Percentiles rank a stretch among this genome's conserved stretches.
phyloP scores from a whole-genome alignment of 2,888 invertebrate species.

The Aleiodes alternator region DNA sequence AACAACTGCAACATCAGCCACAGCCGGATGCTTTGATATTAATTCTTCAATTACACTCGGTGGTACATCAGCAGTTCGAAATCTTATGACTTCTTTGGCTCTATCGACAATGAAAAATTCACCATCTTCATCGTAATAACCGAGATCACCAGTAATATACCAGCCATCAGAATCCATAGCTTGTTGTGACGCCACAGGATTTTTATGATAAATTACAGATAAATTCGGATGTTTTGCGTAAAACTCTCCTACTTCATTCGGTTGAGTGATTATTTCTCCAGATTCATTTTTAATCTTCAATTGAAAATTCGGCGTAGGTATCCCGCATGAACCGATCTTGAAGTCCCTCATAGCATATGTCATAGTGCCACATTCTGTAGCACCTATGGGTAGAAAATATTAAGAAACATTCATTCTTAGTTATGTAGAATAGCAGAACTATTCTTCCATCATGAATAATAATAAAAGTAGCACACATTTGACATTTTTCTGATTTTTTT shows the following conservation, averaged over 20 bases:
- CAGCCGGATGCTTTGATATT: constrained; percentile 62
- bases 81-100: constrained; percentile 69
- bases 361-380: constrained; percentile 41
- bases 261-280: constrained; percentile 54
- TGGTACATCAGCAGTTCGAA: constrained; percentile 66
- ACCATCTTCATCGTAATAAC: constrained; percentile 63
- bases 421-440: no score
- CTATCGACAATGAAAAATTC: constrained; percentile 68
- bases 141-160: constrained; percentile 63
- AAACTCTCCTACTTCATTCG: constrained; percentile 61
- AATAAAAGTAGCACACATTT: no score
- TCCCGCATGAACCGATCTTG: constrained; percentile 56
- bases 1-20: constrained; percentile 67
- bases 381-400: constrained; percentile 56
- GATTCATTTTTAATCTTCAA: constrained; percentile 57
- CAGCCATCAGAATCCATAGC: constrained; percentile 58
- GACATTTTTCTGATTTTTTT: no score
- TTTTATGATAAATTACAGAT: constrained; percentile 56
- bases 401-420: no score
- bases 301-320: constrained; percentile 46
- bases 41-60: constrained; percentile 67
- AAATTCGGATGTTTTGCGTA: constrained; percentile 55
- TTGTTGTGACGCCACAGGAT: constrained; percentile 55
- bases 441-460: no score
- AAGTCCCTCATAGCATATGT: background rate